These are phyloP conservation scores for Ariolimax columbianus DNA, from an alignment of 2,888 invertebrate genomes.

Conservation along the genomic window DNA sequence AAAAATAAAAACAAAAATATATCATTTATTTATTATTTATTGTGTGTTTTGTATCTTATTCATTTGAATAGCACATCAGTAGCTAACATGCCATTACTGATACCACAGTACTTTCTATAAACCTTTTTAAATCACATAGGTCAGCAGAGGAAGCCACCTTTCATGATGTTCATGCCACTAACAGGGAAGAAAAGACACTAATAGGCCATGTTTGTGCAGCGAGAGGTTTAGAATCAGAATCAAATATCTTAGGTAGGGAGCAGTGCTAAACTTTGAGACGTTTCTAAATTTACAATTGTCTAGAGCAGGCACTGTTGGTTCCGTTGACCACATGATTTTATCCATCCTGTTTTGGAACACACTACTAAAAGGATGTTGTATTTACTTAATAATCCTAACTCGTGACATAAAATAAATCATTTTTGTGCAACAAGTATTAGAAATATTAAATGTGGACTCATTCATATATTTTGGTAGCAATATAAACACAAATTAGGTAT, in stretches of 20 bases:
- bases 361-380: too few relatives aligned
- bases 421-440: too few relatives aligned
- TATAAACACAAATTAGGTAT: too few relatives aligned
- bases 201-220: neutral
- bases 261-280: too few relatives aligned
- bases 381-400: too few relatives aligned
- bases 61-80: neutral
- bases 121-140: neutral
- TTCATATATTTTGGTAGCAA: too few relatives aligned
- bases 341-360: too few relatives aligned
- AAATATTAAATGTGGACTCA: too few relatives aligned
- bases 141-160: conserved; percentile 16
- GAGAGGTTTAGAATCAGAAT: neutral
- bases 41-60: neutral
- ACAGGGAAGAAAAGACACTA: neutral
- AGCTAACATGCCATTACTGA: neutral
- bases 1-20: neutral
- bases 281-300: too few relatives aligned
- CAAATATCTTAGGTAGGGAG: conserved; percentile 11
- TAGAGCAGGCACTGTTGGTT: too few relatives aligned
- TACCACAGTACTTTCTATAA: neutral
- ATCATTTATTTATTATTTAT: neutral
- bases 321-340: too few relatives aligned
- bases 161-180: neutral
- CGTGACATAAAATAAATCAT: too few relatives aligned